Evolutionary conservation across 2,888 invertebrate species (phyloP).

Genomic region (Apoderus coryli): DNA sequence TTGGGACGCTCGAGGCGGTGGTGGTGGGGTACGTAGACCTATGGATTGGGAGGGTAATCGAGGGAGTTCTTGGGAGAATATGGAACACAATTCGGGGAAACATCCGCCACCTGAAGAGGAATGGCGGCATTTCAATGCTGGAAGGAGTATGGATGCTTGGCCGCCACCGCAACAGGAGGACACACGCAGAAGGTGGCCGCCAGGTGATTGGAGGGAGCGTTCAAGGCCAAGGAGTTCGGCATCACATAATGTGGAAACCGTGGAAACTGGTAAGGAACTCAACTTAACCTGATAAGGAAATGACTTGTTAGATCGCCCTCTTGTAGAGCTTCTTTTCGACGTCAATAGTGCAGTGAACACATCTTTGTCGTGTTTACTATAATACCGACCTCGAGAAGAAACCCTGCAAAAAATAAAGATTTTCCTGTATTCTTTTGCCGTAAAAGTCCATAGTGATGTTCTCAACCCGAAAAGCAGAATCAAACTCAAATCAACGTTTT

Average conservation of each 20-base stretch:
- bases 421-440: too few relatives aligned
- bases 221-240: constrained; percentile 34
- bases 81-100: constrained; percentile 28
- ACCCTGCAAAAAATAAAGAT: too few relatives aligned
- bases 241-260: constrained; percentile 22
- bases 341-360: too few relatives aligned
- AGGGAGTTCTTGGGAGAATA: constrained; percentile 24
- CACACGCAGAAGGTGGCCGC: constrained; percentile 35
- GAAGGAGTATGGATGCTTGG: constrained; percentile 28
- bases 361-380: too few relatives aligned
- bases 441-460: too few relatives aligned
- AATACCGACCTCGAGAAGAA: too few relatives aligned
- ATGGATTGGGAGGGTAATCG: constrained; percentile 34
- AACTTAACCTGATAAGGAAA: not conserved
- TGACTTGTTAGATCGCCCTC: constrained; percentile 2
- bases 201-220: constrained; percentile 29
- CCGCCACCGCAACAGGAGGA: constrained; percentile 36
- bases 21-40: too few relatives aligned
- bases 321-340: too few relatives aligned
- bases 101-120: constrained; percentile 27
- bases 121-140: constrained; percentile 27
- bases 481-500: too few relatives aligned
- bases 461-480: too few relatives aligned
- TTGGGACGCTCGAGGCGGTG: constrained; percentile 36
- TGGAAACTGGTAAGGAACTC: too few relatives aligned